Conservation (phyloP, 1,140 invertebrate species). For the Rhagoletis zephyria region DNA sequence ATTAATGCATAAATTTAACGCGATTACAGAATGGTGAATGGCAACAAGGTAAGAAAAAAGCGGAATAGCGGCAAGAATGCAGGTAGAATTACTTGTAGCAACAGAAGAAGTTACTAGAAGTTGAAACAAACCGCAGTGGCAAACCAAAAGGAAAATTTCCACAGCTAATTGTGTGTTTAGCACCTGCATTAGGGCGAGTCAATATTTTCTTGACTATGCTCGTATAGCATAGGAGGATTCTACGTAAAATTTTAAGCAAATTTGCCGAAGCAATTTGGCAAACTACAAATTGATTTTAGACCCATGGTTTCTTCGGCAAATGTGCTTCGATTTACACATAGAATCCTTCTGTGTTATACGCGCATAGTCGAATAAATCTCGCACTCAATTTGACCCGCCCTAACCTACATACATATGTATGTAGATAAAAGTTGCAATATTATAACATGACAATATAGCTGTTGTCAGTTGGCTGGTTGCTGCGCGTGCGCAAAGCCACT, state of each 20-base stretch:
- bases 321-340: too few relatives aligned
- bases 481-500: constrained; percentile 26
- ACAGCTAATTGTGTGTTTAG: background rate
- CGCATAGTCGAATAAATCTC: too few relatives aligned
- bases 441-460: background rate
- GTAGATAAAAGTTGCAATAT: background rate
- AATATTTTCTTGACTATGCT: too few relatives aligned
- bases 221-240: too few relatives aligned
- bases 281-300: too few relatives aligned
- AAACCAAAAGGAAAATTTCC: background rate
- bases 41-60: background rate
- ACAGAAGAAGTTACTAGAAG: background rate
- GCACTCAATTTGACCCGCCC: too few relatives aligned
- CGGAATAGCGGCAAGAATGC: background rate
- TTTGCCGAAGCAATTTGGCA: too few relatives aligned
- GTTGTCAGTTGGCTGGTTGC: background rate
- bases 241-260: too few relatives aligned
- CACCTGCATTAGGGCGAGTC: background rate
- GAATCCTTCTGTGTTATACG: too few relatives aligned
- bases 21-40: constrained; percentile 3
- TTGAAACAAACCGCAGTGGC: background rate
- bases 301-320: too few relatives aligned
- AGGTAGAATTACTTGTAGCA: background rate
- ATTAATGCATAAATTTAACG: constrained; percentile 12
- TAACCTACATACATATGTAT: background rate